These are phyloP conservation scores for Otus sunia DNA, from an alignment of 2,113 vertebrate species.

Conservation along the genomic window DNA sequence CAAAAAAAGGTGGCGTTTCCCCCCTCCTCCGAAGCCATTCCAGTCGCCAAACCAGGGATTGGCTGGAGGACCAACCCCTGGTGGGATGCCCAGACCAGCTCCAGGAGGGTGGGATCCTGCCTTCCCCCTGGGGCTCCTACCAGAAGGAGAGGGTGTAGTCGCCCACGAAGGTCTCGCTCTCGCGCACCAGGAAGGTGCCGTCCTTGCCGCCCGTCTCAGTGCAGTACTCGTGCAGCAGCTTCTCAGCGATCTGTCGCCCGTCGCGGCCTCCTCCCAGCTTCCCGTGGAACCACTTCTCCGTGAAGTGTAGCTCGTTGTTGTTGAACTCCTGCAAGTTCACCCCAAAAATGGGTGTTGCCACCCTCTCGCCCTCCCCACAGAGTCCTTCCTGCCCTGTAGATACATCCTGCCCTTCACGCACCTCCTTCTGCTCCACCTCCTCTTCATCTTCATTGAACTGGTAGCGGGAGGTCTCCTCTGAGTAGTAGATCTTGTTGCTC, in stretches of 20 bases:
- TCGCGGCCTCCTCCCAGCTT: conserved; percentile 85
- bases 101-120: background rate
- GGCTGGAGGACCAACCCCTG: background rate
- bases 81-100: background rate
- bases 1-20: background rate
- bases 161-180: conserved; percentile 88
- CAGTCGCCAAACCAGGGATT: no score
- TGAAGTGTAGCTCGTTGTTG: conserved; percentile 87
- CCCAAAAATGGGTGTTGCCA: background rate
- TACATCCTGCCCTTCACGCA: background rate
- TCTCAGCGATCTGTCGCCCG: conserved; percentile 85
- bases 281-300: conserved; percentile 87
- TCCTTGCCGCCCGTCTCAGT: conserved; percentile 83
- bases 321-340: conserved; percentile 78
- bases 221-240: conserved; percentile 86
- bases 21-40: background rate
- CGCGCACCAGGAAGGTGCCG: conserved; percentile 85
- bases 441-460: conserved; percentile 85
- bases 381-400: accelerated
- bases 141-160: conserved; percentile 90
- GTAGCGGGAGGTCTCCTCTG: conserved; percentile 84
- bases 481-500: conserved; percentile 88
- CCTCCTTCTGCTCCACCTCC: conserved; percentile 82
- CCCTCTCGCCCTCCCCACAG: background rate
- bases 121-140: conserved; percentile 36